These are phyloP conservation scores for Cremastinae sp. DNA, from an alignment of 2,888 invertebrate genomes.

Conservation along the genomic window DNA sequence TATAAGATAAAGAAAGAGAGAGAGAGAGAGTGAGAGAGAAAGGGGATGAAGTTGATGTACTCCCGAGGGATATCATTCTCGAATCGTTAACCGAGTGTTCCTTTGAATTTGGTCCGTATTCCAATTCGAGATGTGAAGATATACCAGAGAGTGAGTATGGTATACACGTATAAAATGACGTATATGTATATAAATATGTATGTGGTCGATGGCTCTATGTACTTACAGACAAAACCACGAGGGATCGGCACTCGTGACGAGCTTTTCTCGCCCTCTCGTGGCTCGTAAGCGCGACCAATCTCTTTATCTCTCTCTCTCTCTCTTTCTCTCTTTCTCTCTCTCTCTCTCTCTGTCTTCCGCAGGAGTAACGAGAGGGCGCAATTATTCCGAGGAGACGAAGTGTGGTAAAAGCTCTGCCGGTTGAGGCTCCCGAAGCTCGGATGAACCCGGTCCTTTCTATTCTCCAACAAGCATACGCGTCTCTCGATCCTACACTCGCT, in stretches of 20 bases:
- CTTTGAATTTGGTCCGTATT: constrained; percentile 34
- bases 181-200: background rate
- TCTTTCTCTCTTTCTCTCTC: background rate
- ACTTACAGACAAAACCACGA: constrained; percentile 4
- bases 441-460: constrained; percentile 21
- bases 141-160: too few relatives aligned
- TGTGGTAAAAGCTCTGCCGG: constrained; percentile 55
- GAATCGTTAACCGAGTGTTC: constrained; percentile 42
- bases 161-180: background rate
- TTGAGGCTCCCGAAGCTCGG: constrained; percentile 12
- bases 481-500: too few relatives aligned
- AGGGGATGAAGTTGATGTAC: constrained; percentile 5
- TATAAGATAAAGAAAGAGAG: background rate
- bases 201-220: too few relatives aligned
- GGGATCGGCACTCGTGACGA: constrained; percentile 17
- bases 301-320: constrained; percentile 10
- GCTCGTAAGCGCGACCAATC: background rate
- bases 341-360: background rate
- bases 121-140: constrained; percentile 20
- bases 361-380: constrained; percentile 14
- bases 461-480: too few relatives aligned
- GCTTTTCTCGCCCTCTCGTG: constrained; percentile 12
- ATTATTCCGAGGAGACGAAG: constrained; percentile 41
- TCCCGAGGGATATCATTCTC: constrained; percentile 37
- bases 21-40: constrained; percentile 17